These are phyloP conservation scores for Sebastes vulpes DNA, from an alignment of 2,797 vertebrate species.

Conservation along the genomic window DNA sequence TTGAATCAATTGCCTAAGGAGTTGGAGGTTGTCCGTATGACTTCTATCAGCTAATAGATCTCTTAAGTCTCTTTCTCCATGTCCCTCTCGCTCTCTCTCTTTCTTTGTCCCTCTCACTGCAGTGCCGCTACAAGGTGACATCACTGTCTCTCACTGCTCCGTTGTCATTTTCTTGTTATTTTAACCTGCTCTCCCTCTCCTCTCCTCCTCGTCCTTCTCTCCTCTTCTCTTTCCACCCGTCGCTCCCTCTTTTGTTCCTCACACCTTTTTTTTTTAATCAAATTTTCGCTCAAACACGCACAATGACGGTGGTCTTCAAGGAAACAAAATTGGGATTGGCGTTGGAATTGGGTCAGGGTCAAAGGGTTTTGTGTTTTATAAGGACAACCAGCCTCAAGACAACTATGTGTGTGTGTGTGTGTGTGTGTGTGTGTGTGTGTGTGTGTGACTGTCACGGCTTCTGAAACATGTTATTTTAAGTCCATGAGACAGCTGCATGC, in stretches of 20 bases:
- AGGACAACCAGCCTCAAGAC: neutral
- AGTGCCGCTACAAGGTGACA: conserved; percentile 50
- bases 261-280: neutral
- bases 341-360: conserved; percentile 42
- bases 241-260: neutral
- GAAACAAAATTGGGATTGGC: conserved; percentile 13
- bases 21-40: conserved; percentile 59
- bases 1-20: conserved; percentile 60
- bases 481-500: conserved; percentile 22
- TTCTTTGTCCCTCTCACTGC: conserved; percentile 36
- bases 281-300: conserved; percentile 7
- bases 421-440: neutral
- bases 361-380: conserved; percentile 15
- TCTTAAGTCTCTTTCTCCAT: conserved; percentile 32
- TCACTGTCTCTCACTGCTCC: conserved; percentile 21
- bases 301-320: neutral
- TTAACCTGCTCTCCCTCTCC: conserved; percentile 4
- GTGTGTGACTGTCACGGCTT: neutral
- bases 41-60: conserved; percentile 65
- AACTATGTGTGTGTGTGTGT: neutral
- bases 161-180: conserved; percentile 10
- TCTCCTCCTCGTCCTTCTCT: neutral
- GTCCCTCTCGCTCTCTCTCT: neutral
- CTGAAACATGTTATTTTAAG: conserved; percentile 26
- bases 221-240: neutral